Evolutionary conservation across 64 coral and sea anemone species (phyloP), one percentile per base, ranked within the genome.

Genomic region (Porites australiensis): DNA sequence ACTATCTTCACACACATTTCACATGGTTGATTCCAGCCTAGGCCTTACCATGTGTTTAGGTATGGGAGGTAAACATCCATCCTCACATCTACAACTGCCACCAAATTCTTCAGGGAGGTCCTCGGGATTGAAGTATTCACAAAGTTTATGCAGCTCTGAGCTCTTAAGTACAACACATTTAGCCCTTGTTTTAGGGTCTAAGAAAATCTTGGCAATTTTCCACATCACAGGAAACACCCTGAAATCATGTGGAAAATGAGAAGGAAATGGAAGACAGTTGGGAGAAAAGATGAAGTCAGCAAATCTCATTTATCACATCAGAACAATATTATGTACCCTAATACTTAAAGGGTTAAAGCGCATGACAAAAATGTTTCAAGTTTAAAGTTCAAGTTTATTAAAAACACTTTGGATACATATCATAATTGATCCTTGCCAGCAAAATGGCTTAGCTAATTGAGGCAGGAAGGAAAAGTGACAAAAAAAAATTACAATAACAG

Each of bases 191-290:
- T 98, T 98, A 16, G 94, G 91, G 50, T 98, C 97, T 13, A 98
- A 53, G 44, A 98, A 96, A 13, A 93, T 89, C 59, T 91, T 87
- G 14, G 97, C 90, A 19, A 95, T 88, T 79, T 94, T 98, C 97
- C 94, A 98, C 50, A 98, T 77, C 49, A 95, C 77, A 47, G 97
- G 97, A 88, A 98, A 98, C 51, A 93, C 90, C 97, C 97, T 98
- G n/a, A 68, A 54, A 79, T 13, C 8, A 16, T 23, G 45, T 79
- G 45, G 13, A 15, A 45, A 60, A 3, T 52, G 10, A 16, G 37
- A 15, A 68, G 15, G n/a, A 62, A 63, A 59, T 58, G 5, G 13
- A 14, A 58, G 14, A 7, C 19, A 4, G 3, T 2, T 6, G 47
- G 6, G 66, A 19, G 44, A 5, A 48, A 62, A 54, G 1, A 37